Evolutionary conservation across 2,888 invertebrate genomes (phyloP), one percentile per base, ranked within the genome.

Genomic region (Papilio protenor): DNA sequence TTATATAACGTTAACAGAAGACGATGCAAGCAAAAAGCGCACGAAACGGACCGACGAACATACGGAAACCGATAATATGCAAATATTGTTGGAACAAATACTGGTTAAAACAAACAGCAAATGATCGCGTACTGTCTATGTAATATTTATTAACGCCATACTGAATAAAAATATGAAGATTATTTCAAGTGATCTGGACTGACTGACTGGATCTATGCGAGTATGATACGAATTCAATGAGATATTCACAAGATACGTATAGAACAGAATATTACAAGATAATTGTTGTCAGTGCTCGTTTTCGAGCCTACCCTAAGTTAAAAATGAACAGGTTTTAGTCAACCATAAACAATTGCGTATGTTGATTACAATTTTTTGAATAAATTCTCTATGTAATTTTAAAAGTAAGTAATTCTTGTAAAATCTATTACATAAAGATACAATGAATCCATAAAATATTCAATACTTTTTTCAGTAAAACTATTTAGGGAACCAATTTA

Each of bases 1-100:
- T 73, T 49, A 77, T 61, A 59, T 77, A 73, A 77, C 74, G 73
- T 77, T 59, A 59, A n/a, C 77, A 49, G 49, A 49, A 49, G 61
- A 33, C 66, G 33, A 49, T 45, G 47, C 33, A 14, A 16, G 64
- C 72, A 77, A 77, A 77, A 77, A 77, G 33, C 61, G 72, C 72
- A 74, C 59, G 70, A 70, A 74, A 49, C 70, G 40, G n/a, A 61
- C 74, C 11, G 12, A 73, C 61, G 61, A 61, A 74, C 59, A 47
- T 47, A 27, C 70, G 74, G 77, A 69, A 74, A 77, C 59, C 12
- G 45, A 69, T 73, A 64, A 40, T 52, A 75, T 64, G 75, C 55
- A 72, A 78, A 78, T 74, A 27, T 52, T 49, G 55, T 61, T 40
- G 55, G 21, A 45, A 64, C 78, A 61, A 64, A 59, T 59, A 77